These are phyloP conservation scores for Liposcelis brunnea DNA, from an alignment of 2,888 invertebrate genomes.

Conservation along the genomic window DNA sequence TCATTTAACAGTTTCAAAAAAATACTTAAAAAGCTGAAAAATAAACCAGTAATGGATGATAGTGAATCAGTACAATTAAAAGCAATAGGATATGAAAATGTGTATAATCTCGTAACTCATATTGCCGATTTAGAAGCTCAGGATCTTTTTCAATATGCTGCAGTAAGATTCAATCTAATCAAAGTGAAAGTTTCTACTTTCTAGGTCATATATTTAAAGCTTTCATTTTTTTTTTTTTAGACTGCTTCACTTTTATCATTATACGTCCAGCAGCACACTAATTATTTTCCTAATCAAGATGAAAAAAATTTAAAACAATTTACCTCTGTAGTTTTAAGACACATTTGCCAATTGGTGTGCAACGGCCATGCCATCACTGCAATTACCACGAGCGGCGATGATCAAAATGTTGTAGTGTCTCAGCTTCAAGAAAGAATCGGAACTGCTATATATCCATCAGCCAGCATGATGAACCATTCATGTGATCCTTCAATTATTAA, in stretches of 20 bases:
- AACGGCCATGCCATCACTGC: slow-evolving; percentile 52
- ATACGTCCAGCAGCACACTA: slow-evolving; percentile 45
- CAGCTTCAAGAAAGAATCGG: slow-evolving; percentile 37
- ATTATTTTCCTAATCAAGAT: slow-evolving; percentile 31
- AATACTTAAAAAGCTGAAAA: slow-evolving; percentile 8
- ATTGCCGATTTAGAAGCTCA: slow-evolving; percentile 44
- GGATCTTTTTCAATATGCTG: slow-evolving; percentile 50
- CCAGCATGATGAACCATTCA: slow-evolving; percentile 85
- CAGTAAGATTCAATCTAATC: slow-evolving; percentile 33
- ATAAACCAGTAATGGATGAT: slow-evolving; percentile 23
- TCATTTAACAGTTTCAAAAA: slow-evolving; percentile 11
- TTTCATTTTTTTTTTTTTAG: slow-evolving; percentile 27
- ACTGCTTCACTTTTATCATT: slow-evolving; percentile 46
- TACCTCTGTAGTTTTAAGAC: slow-evolving; percentile 51
- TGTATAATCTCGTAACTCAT: slow-evolving; percentile 56
- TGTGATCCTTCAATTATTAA: slow-evolving; percentile 69
- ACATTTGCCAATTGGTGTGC: slow-evolving; percentile 61
- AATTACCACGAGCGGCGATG: slow-evolving; percentile 19
- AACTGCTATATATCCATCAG: slow-evolving; percentile 69
- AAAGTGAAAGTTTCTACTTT: slow-evolving; percentile 1
- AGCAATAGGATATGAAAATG: slow-evolving; percentile 36
- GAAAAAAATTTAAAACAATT: slow-evolving; percentile 32
- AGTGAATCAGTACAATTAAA: slow-evolving; percentile 27
- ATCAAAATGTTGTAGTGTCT: slow-evolving; percentile 15
- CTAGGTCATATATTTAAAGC: slow-evolving; percentile 3